Percentiles rank a stretch among this genome's conserved stretches.
Conservation (phyloP, 2,888 invertebrate species). For the Rotaria macrura region DNA sequence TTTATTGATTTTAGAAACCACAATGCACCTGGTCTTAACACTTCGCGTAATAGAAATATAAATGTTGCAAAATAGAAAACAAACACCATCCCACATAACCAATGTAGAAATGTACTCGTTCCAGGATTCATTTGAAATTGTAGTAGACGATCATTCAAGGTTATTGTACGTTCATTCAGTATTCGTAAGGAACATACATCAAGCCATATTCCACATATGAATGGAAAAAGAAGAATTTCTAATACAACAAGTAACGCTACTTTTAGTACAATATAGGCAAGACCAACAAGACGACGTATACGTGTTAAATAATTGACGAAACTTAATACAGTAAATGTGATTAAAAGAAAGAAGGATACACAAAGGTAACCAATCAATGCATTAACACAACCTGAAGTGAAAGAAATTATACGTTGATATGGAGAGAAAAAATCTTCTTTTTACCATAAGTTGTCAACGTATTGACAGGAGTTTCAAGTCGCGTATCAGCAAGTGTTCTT, state of each 20-base stretch:
- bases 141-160: slow-evolving; percentile 60
- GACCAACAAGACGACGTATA: slow-evolving; percentile 58
- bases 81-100: slow-evolving; percentile 95
- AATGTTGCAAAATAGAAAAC: slow-evolving; percentile 93
- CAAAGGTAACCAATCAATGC: slow-evolving; percentile 84
- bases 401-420: no score
- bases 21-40: slow-evolving; percentile 84
- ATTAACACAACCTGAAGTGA: slow-evolving; percentile 82
- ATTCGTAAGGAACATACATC: slow-evolving; percentile 78
- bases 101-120: slow-evolving; percentile 92
- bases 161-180: slow-evolving; percentile 37
- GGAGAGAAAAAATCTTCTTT: no score
- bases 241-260: slow-evolving; percentile 87
- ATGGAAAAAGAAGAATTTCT: slow-evolving; percentile 88
- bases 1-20: slow-evolving; percentile 96
- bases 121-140: slow-evolving; percentile 82
- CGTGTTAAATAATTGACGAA: slow-evolving; percentile 27
- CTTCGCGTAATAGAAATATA: slow-evolving; percentile 79
- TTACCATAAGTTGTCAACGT: neutral
- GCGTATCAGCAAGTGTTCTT: neutral
- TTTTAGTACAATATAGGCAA: slow-evolving; percentile 56
- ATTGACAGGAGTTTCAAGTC: neutral
- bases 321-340: slow-evolving; percentile 56
- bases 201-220: slow-evolving; percentile 97
- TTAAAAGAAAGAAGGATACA: slow-evolving; percentile 71